These are phyloP conservation scores for Emberiza fucata DNA, from an alignment of 2,113 vertebrate genomes.

Conservation along the genomic window DNA sequence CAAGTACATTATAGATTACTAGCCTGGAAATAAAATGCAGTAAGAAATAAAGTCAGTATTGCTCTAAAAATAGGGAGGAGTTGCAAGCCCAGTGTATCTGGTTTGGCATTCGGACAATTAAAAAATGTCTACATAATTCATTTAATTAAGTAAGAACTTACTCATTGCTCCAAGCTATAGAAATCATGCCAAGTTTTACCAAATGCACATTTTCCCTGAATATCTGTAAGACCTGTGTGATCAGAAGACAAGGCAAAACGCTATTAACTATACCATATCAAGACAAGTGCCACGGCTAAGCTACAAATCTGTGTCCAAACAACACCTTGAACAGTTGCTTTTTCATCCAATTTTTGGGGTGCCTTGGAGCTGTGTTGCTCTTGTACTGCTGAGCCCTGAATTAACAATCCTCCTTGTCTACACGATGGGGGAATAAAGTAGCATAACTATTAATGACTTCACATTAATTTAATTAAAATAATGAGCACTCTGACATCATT, in stretches of 20 bases:
- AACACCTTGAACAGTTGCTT: not conserved
- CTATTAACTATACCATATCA: not conserved
- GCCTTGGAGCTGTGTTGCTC: not conserved
- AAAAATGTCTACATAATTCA: not conserved
- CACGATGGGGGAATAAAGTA: not conserved
- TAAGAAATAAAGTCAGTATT: not conserved
- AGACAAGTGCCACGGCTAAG: not conserved
- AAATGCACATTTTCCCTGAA: not conserved
- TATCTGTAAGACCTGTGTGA: not conserved
- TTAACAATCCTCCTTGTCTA: not conserved
- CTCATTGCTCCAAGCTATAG: not conserved
- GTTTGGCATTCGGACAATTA: slow-evolving; percentile 27
- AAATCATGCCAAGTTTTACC: not conserved
- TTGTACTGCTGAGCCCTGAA: not conserved
- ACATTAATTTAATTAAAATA: not conserved
- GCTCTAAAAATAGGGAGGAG: slow-evolving; percentile 25
- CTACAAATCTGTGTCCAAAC: not conserved
- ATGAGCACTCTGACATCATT: not conserved
- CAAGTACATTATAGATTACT: slow-evolving; percentile 3
- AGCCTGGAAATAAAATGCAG: not conserved
- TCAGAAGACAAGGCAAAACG: not conserved
- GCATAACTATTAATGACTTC: not conserved
- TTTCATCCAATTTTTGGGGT: not conserved
- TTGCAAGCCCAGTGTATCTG: not conserved
- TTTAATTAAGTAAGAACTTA: slow-evolving; percentile 26